These are phyloP conservation scores for Varanus salvator DNA, from an alignment of 2,113 vertebrate genomes.

Conservation along the genomic window DNA sequence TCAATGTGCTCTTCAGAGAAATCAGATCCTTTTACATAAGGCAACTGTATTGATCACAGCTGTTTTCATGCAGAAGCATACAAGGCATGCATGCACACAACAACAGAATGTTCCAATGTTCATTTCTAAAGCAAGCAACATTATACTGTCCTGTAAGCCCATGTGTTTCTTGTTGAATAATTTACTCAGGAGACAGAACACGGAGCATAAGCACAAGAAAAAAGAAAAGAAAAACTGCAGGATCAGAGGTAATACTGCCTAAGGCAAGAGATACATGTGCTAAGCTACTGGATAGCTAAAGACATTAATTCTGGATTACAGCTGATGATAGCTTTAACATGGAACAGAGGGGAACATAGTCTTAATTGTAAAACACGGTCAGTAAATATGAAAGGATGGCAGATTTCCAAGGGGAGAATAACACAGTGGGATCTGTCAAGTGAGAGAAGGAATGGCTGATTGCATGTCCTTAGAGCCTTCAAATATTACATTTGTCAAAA, in stretches of 20 bases:
- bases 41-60: neutral
- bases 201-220: neutral
- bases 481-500: neutral
- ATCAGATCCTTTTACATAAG: neutral
- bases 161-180: neutral
- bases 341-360: neutral
- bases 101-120: fast-evolving
- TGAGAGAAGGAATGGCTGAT: neutral
- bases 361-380: neutral
- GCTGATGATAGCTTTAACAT: neutral
- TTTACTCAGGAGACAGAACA: neutral
- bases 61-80: neutral
- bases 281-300: neutral
- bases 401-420: neutral
- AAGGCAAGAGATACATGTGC: neutral
- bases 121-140: neutral
- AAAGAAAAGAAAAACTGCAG: neutral
- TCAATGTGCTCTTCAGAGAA: neutral
- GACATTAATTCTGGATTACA: neutral
- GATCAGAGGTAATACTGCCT: neutral
- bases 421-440: neutral
- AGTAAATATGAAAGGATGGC: neutral
- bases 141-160: neutral
- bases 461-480: neutral
- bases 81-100: neutral